Evolutionary conservation across 2,797 vertebrate species (phyloP), one percentile per base, ranked within the genome.

Genomic region (Agapornis canus): DNA sequence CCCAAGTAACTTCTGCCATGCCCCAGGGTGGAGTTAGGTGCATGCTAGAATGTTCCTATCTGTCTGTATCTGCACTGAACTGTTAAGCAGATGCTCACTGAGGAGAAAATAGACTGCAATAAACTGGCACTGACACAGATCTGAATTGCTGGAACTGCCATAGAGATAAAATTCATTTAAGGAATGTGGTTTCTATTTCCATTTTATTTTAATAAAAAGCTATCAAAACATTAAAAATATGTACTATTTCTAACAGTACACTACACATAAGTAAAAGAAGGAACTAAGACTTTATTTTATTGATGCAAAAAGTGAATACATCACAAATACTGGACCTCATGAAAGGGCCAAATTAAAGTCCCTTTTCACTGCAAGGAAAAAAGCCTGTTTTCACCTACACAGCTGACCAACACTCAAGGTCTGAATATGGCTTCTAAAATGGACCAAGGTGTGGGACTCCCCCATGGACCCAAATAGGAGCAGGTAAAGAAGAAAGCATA

Each of bases 161-260:
- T 17, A 82, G 85, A 94, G 65, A 90, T 78, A 64, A 85, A 90
- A 96, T 82, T 86, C 52, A 91, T 90, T 85, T 88, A 69, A 73
- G 73, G 94, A 86, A 96, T 78, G 63, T 90, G 59, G 56, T 88
- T 97, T 94, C 92, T 66, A 83, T 93, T 96, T 92, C 86, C 60
- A 92, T 96, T 94, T 96, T 90, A 92, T 90, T 97, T 96, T 95
- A 92, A 93, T 89, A 93, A 94, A 94, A 89, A 96, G 32, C 76
- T 88, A 89, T 83, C 81, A 39, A 84, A 80, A 80, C 70, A 89
- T 88, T 96, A 87, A 85, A 93, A 79, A 68, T 89, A 94, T 18
- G 80, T 89, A 82, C 82, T 83, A 35, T 86, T 96, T 92, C 57
- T 92, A 75, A 86, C 17, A 94, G 65, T 20, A 31, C 76, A 56